Evolutionary conservation across 2,888 invertebrate genomes (phyloP), one percentile per base, ranked within the genome.

Genomic region (Abrostola triplasia): DNA sequence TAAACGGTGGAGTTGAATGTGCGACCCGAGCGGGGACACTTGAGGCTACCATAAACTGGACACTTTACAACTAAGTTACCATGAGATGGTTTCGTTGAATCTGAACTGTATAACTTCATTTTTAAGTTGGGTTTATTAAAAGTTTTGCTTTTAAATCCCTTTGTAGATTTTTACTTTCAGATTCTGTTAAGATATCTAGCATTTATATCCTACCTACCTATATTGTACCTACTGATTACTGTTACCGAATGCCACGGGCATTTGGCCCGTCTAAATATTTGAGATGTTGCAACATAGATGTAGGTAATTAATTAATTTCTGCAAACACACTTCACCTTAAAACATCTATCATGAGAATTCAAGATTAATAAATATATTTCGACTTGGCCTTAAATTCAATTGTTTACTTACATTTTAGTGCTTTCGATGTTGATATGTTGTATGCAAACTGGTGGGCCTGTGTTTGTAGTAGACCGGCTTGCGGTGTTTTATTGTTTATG

Each of bases 1-100:
- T 77, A 75, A 68, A 64, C 60, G 67, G 47, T 60, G n/a, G 65
- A 70, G 64, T 76, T 70, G 52, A 73, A 72, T 66, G 70, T 42
- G 68, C 64, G 64, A 73, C 70, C 73, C 62, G 47, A 55, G 59
- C 52, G 77, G 61, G 61, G 65, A 64, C 77, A 71, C 67, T 77
- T 65, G 63, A 59, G 68, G 64, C 55, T 67, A 67, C 69, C 56
- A 79, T 79, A 76, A 78, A 80, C 76, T 76, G 68, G 74, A 70
- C 75, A 75, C 67, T 79, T 79, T 67, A 80, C 69, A 80, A 79
- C 76, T 77, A 64, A 63, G 69, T 79, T 80, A 70, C 66, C 57
- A 61, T 70, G 64, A 60, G 65, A 64, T 51, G 60, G 62, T 65
- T 67, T 56, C 35, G 48, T 52, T 50, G 50, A 53, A 65, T 59